phyloP scores from a whole-genome alignment of 2,888 invertebrate genomes.

The Patella caerulea region DNA sequence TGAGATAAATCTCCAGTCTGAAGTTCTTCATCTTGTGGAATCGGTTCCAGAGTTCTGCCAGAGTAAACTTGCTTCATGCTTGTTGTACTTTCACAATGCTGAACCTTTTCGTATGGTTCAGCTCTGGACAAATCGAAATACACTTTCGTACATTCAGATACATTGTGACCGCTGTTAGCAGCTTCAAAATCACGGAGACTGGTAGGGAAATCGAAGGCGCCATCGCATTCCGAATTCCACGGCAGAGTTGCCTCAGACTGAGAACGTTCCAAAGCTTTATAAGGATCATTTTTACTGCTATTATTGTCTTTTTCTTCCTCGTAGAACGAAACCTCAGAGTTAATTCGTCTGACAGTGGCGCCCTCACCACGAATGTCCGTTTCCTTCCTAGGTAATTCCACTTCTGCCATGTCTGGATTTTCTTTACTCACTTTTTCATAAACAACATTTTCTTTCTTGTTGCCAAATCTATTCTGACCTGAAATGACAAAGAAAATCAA shows the following conservation, averaged over 20 bases:
- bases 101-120: constrained; percentile 47
- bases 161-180: constrained; percentile 41
- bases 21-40: constrained; percentile 67
- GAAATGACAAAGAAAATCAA: neutral
- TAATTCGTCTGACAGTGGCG: neutral
- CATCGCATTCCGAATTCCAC: constrained; percentile 25
- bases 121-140: constrained; percentile 70
- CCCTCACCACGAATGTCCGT: neutral
- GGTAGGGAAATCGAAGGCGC: constrained; percentile 5
- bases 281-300: constrained; percentile 47
- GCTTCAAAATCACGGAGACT: constrained; percentile 15
- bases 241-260: constrained; percentile 64
- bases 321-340: neutral
- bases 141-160: constrained; percentile 68
- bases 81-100: constrained; percentile 35
- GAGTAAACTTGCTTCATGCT: constrained; percentile 42
- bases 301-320: constrained; percentile 18
- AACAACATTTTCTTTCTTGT: neutral
- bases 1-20: constrained; percentile 45
- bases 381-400: neutral
- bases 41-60: constrained; percentile 63
- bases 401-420: constrained; percentile 10
- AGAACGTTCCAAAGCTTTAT: constrained; percentile 63
- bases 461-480: neutral
- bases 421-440: constrained; percentile 6